Evolutionary conservation across 2,797 vertebrate genomes (phyloP).

Genomic region (Ceyx erithaca): DNA sequence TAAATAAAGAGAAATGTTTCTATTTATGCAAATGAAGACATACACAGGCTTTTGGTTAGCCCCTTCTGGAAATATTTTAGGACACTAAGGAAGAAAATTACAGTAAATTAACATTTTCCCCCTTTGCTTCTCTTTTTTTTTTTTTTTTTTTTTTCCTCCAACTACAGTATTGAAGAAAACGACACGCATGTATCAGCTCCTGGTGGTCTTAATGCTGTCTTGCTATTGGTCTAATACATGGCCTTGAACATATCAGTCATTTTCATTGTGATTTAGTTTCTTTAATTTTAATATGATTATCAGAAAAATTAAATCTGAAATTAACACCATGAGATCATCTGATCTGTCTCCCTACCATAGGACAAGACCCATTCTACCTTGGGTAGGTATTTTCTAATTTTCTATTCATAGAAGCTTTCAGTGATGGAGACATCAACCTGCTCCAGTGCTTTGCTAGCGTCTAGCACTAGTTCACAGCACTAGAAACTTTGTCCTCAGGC

Average conservation of each 20-base stretch:
- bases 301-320: conserved; percentile 22
- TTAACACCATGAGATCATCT: background rate
- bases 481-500: background rate
- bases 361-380: background rate
- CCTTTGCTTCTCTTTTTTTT: background rate
- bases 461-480: background rate
- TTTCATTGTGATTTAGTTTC: background rate
- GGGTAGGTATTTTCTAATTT: background rate
- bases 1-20: background rate
- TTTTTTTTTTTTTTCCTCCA: background rate
- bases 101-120: background rate
- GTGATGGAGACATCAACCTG: background rate
- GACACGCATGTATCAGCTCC: background rate
- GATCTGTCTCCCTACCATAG: background rate
- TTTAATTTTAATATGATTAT: background rate
- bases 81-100: background rate
- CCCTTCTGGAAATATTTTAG: background rate
- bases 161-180: background rate
- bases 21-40: background rate
- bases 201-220: background rate
- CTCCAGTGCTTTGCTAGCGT: background rate
- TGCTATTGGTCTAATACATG: background rate
- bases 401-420: background rate
- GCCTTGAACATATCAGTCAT: background rate
- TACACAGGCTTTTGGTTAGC: background rate